Percentiles rank a stretch among this genome's conserved stretches.
Conservation (phyloP, 2,888 invertebrate genomes). For the Xanthorhoe designata region DNA sequence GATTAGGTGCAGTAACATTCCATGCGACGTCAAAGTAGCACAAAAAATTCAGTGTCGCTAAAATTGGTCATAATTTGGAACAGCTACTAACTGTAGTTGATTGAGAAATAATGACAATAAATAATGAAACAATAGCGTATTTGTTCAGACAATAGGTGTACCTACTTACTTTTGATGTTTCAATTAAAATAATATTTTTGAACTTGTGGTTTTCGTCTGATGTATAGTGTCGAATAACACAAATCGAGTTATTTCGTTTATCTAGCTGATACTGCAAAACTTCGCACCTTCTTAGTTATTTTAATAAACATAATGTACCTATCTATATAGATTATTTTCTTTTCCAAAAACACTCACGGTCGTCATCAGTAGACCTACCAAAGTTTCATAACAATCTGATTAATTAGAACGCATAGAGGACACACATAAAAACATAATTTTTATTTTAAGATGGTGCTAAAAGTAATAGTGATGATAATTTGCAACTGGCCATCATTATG, state of each 20-base stretch:
- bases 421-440: too few relatives aligned
- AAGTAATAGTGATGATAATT: slow-evolving; percentile 14
- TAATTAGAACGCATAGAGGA: too few relatives aligned
- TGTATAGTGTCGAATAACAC: background rate
- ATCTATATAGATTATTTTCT: too few relatives aligned
- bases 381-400: too few relatives aligned
- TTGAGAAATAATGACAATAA: slow-evolving; percentile 13
- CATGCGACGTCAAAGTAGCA: background rate
- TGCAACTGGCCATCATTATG: slow-evolving; percentile 23
- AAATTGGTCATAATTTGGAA: slow-evolving; percentile 21
- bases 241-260: background rate
- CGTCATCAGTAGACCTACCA: too few relatives aligned
- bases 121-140: slow-evolving; percentile 9
- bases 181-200: background rate
- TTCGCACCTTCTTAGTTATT: too few relatives aligned
- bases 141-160: slow-evolving; percentile 9
- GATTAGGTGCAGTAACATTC: background rate
- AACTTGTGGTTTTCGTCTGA: background rate
- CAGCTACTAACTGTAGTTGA: slow-evolving; percentile 21
- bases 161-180: background rate
- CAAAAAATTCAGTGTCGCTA: slow-evolving; percentile 4
- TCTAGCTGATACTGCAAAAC: background rate
- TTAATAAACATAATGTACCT: too few relatives aligned
- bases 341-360: too few relatives aligned
- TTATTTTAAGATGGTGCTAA: background rate